phyloP scores from a whole-genome alignment of 2,797 vertebrate genomes.

The Sebastolobus alascanus region DNA sequence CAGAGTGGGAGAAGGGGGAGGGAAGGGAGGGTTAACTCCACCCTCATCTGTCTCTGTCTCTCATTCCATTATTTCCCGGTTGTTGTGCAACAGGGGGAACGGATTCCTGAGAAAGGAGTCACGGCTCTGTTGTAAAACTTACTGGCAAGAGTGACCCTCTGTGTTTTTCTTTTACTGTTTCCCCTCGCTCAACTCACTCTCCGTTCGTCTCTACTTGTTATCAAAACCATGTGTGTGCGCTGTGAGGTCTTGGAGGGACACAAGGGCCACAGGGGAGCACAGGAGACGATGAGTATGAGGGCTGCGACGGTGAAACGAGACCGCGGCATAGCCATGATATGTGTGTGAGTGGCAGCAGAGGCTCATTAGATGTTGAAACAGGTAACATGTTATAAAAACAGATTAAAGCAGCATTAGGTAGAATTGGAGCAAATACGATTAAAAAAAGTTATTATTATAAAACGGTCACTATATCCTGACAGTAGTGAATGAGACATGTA shows the following conservation, averaged over 20 bases:
- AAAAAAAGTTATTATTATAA: no score
- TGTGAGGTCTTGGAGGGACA: constrained; percentile 78
- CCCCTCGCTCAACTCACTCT: constrained; percentile 72
- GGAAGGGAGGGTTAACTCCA: constrained; percentile 49
- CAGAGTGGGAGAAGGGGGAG: not conserved
- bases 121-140: constrained; percentile 88
- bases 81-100: constrained; percentile 85
- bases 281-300: constrained; percentile 51
- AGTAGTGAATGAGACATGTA: no score
- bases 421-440: no score
- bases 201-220: constrained; percentile 76
- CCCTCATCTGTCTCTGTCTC: constrained; percentile 77
- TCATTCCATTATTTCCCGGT: constrained; percentile 80
- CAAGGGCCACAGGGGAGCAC: constrained; percentile 79
- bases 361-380: constrained; percentile 26
- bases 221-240: constrained; percentile 87
- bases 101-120: constrained; percentile 88
- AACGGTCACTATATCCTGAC: no score
- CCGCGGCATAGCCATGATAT: not conserved
- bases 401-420: not conserved
- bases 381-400: constrained; percentile 23
- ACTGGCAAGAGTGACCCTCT: constrained; percentile 85
- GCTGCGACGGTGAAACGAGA: constrained; percentile 18
- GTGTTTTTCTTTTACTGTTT: constrained; percentile 82
- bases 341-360: not conserved